Evolutionary conservation across 2,888 invertebrate species (phyloP).

Genomic region (Mimas tiliae): DNA sequence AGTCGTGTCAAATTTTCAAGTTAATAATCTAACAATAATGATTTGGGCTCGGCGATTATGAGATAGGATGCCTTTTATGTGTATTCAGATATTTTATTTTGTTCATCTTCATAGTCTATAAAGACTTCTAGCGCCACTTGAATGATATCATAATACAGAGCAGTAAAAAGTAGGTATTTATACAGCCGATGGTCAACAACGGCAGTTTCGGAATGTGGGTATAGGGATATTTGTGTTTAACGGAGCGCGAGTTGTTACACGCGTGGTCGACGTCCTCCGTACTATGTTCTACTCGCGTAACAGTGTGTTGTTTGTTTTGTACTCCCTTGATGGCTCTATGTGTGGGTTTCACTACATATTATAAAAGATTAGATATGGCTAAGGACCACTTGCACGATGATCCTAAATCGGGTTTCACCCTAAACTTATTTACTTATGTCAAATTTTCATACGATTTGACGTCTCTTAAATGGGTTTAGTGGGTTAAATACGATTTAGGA

Average conservation of each 20-base stretch:
- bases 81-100: too few species aligned
- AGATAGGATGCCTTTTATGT: too few species aligned
- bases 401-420: too few species aligned
- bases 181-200: conserved; percentile 6
- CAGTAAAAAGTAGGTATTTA: conserved; percentile 18
- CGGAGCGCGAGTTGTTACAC: conserved; percentile 54
- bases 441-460: too few species aligned
- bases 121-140: not conserved
- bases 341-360: not conserved
- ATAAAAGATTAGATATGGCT: not conserved
- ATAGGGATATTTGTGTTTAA: conserved; percentile 57
- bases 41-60: too few species aligned
- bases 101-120: not conserved
- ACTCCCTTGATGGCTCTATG: conserved; percentile 12
- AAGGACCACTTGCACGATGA: too few species aligned
- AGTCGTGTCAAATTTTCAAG: too few species aligned
- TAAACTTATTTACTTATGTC: too few species aligned
- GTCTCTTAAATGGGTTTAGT: too few species aligned
- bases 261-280: conserved; percentile 43
- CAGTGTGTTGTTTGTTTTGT: conserved; percentile 22
- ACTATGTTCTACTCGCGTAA: conserved; percentile 15
- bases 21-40: too few species aligned
- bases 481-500: too few species aligned
- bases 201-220: conserved; percentile 20
- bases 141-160: not conserved